A percentile compares a stretch with the other conserved stretches of the same genome.
These are phyloP conservation scores for Laothoe populi DNA, from an alignment of 2,888 invertebrate species.

Conservation along the genomic window DNA sequence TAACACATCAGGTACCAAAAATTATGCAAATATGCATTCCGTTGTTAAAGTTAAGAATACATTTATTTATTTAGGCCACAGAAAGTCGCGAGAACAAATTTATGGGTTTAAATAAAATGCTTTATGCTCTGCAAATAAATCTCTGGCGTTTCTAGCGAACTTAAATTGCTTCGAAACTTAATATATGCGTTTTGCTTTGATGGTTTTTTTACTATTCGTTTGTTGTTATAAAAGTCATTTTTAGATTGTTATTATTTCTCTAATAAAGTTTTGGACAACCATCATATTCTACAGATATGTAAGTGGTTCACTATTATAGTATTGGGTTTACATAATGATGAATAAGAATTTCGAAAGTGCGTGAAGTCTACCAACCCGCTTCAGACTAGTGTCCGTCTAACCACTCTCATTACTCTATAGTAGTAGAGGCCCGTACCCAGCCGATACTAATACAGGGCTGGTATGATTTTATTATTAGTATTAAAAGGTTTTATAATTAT, in stretches of 20 bases:
- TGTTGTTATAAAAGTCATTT: not conserved
- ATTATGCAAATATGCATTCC: not conserved
- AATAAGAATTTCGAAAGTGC: too few species aligned
- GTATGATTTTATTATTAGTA: too few species aligned
- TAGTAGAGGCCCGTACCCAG: too few species aligned
- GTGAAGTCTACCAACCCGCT: too few species aligned
- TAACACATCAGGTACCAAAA: not conserved
- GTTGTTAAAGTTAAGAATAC: not conserved
- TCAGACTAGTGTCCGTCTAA: too few species aligned
- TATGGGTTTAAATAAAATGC: conserved; percentile 5
- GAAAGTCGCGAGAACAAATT: conserved; percentile 15
- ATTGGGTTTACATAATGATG: too few species aligned
- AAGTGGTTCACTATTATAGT: too few species aligned
- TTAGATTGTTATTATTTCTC: too few species aligned
- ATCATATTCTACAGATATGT: not conserved
- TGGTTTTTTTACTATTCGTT: not conserved
- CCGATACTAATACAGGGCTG: too few species aligned
- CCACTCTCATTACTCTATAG: too few species aligned
- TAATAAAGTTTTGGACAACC: too few species aligned
- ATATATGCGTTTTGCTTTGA: conserved; percentile 16
- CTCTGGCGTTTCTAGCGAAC: conserved; percentile 1
- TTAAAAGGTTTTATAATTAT: too few species aligned
- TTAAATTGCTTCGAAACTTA: conserved; percentile 13
- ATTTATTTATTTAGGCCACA: not conserved
- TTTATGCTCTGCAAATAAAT: conserved; percentile 16